Conservation (phyloP, 2,888 invertebrate species). For the Clunio marinus region DNA sequence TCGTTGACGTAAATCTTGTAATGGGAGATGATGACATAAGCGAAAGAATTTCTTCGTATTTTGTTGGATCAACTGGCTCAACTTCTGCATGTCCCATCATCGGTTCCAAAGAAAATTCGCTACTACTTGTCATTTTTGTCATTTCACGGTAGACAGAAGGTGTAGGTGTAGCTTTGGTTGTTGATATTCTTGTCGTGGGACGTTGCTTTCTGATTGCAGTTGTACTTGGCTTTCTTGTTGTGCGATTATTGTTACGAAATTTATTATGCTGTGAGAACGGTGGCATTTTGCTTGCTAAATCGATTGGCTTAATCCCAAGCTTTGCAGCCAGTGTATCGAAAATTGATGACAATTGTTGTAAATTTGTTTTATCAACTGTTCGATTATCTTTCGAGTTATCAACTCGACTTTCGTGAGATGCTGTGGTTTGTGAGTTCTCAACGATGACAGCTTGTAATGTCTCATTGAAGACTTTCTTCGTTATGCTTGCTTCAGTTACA, state of each 20-base stretch:
- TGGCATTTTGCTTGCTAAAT: slow-evolving; percentile 47
- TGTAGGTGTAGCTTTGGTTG: slow-evolving; percentile 32
- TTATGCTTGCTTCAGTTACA: slow-evolving; percentile 46
- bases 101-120: slow-evolving; percentile 43
- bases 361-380: slow-evolving; percentile 48
- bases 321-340: slow-evolving; percentile 61
- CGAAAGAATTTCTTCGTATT: slow-evolving; percentile 51
- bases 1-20: slow-evolving; percentile 34
- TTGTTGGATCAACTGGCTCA: slow-evolving; percentile 50
- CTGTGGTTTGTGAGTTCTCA: slow-evolving; percentile 54
- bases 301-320: slow-evolving; percentile 49
- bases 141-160: not conserved
- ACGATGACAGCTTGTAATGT: slow-evolving; percentile 62
- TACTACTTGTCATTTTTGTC: not conserved
- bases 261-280: slow-evolving; percentile 47
- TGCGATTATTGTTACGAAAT: slow-evolving; percentile 42
- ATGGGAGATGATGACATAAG: slow-evolving; percentile 41
- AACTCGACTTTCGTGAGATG: not conserved
- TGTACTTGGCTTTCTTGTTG: not conserved
- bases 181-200: slow-evolving; percentile 39
- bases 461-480: slow-evolving; percentile 59
- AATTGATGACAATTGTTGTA: slow-evolving; percentile 61
- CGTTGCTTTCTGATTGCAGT: not conserved
- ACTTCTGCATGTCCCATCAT: slow-evolving; percentile 51
- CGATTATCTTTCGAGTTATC: slow-evolving; percentile 43